Evolutionary conservation across 2,888 invertebrate genomes (phyloP), one percentile per base, ranked within the genome.

Genomic region (Pammene aurita): DNA sequence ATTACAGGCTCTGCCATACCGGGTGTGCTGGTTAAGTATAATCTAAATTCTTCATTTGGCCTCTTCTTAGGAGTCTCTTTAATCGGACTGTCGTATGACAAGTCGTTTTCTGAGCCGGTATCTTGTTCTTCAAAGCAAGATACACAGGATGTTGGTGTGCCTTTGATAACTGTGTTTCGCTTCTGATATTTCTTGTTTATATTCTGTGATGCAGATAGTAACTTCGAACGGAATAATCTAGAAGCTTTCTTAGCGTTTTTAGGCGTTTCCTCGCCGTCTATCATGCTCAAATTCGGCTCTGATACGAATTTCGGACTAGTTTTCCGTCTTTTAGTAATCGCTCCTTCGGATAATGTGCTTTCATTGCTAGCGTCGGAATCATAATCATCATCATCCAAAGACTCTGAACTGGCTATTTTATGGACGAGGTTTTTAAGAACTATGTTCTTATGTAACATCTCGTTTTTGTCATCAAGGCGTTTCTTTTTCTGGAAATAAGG

Each of bases 261-360:
- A 0, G 92, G 92, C 2, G 93, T 92, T 72, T 88, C 90, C 4
- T 88, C 90, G 41, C 75, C 75, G 48, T 90, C 92, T 50, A 93
- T 50, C 10, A 83, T 78, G 70, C 92, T 93, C 35, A 93, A 75
- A 74, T 93, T 93, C 0, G 93, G 93, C 73, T 93, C 93, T 0
- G 93, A 93, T 0, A 89, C 92, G 75, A 93, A 93, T 75, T 92
- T 93, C 0, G 93, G 93, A 67, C 93, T 93, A 5, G 79, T 66
- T 78, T 89, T 92, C 42, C 80, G 78, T 0, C 89, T 86, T 73
- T 76, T 81, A 35, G 82, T 88, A 14, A 90, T 73, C 2, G 90
- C 90, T 0, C 92, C 89, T 26, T 92, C 92, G 0, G 92, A 92
- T n/a, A 90, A 38, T 0, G 92, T 92, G 70, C 92, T 92, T 62